phyloP scores from a whole-genome alignment of 2,888 invertebrate genomes.

The Noctua janthe region DNA sequence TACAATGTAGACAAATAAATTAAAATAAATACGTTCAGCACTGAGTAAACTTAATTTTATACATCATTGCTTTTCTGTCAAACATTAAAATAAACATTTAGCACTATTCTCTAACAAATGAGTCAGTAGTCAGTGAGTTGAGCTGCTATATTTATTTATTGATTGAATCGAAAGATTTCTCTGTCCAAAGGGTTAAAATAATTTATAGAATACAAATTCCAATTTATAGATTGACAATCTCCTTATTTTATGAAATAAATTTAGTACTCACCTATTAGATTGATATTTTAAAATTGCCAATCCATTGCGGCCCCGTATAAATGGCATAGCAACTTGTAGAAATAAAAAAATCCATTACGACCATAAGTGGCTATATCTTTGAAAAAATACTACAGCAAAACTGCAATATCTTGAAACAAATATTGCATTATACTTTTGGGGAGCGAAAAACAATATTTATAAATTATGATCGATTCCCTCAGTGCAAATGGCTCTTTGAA shows the following conservation, averaged over 20 bases:
- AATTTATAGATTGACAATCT: no score
- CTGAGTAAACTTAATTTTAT: neutral
- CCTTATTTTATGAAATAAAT: no score
- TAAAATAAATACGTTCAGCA: neutral
- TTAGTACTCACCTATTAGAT: neutral
- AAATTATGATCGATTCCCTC: conserved; percentile 59
- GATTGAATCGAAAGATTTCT: neutral
- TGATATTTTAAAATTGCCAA: conserved; percentile 3
- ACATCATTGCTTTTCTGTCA: neutral
- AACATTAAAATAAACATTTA: neutral
- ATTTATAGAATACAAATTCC: neutral
- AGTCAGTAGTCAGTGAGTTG: neutral
- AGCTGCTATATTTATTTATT: neutral
- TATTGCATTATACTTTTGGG: conserved; percentile 40
- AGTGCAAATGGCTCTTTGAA: conserved; percentile 69
- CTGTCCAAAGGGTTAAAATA: neutral
- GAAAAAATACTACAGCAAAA: conserved; percentile 11
- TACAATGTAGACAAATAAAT: conserved; percentile 14
- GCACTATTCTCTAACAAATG: neutral
- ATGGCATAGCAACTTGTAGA: conserved; percentile 6
- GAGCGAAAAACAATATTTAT: conserved; percentile 50
- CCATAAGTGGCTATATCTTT: neutral
- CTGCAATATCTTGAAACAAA: conserved; percentile 7
- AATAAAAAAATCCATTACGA: conserved; percentile 27
- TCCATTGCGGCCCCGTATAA: no score